Evolutionary conservation across 1,140 invertebrate genomes (phyloP).

Genomic region (Lordiphosa clarofinis): DNA sequence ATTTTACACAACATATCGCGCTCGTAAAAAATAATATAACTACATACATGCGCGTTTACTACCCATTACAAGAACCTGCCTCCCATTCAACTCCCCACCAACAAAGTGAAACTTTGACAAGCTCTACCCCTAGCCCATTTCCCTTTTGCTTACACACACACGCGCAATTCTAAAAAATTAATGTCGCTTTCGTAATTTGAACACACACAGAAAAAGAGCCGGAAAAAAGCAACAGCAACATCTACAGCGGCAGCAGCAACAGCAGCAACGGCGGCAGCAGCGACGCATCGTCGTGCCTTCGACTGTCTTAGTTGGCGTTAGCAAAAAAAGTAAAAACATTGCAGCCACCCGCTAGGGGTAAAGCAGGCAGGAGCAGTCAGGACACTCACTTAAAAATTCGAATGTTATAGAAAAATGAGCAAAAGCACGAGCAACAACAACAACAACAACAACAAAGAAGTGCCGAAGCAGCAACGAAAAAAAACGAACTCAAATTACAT

Average conservation of each 20-base stretch:
- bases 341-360: conserved; percentile 39
- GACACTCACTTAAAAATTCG: conserved; percentile 75
- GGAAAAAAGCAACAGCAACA: conserved; percentile 1
- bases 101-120: conserved; percentile 51
- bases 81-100: not conserved
- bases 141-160: conserved; percentile 3
- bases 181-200: conserved; percentile 76
- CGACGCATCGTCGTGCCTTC: conserved; percentile 2
- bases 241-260: not conserved
- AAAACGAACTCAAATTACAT: conserved; percentile 70
- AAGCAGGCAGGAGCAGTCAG: conserved; percentile 16
- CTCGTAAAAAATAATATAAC: conserved; percentile 78
- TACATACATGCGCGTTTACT: conserved; percentile 66
- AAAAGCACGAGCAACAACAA: conserved; percentile 21
- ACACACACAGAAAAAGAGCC: conserved; percentile 42
- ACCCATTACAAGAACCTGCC: conserved; percentile 39
- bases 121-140: conserved; percentile 6
- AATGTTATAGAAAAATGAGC: conserved; percentile 76
- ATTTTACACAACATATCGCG: conserved; percentile 77
- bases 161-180: conserved; percentile 77
- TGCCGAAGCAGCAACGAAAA: conserved; percentile 32
- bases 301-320: conserved; percentile 42
- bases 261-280: conserved; percentile 8
- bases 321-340: conserved; percentile 39
- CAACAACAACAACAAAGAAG: conserved; percentile 6